Conservation (phyloP, 2,113 vertebrate genomes). For the Mugil cephalus region DNA sequence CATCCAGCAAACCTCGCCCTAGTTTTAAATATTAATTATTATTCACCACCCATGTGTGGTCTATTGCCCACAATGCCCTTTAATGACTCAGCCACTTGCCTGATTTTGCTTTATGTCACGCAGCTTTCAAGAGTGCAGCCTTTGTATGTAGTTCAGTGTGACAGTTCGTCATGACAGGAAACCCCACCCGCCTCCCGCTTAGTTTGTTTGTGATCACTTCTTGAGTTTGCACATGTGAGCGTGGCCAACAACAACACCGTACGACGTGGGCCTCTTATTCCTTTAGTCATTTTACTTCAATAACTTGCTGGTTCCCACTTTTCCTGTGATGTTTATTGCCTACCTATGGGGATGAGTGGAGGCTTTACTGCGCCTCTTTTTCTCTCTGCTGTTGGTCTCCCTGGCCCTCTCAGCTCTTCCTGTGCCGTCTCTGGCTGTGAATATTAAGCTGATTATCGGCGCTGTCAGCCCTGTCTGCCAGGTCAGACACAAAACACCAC, state of each 20-base stretch:
- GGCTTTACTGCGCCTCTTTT: constrained; percentile 7
- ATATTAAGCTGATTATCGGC: constrained; percentile 66
- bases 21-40: background rate
- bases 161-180: constrained; percentile 57
- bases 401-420: constrained; percentile 9
- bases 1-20: background rate
- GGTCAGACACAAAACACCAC: constrained; percentile 55
- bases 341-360: background rate
- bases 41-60: background rate
- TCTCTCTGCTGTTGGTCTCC: background rate
- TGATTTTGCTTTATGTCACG: background rate
- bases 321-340: too few relatives aligned
- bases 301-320: too few relatives aligned
- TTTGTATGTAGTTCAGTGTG: background rate
- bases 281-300: too few relatives aligned
- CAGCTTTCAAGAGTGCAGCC: background rate
- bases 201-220: background rate
- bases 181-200: constrained; percentile 30
- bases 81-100: background rate
- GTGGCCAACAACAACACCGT: background rate
- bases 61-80: background rate
- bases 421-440: constrained; percentile 39
- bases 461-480: constrained; percentile 57
- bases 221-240: background rate
- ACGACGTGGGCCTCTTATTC: background rate